Percentiles rank a stretch among this genome's conserved stretches.
phyloP scores from a whole-genome alignment of 2,888 invertebrate genomes.

The Spodoptera exigua region DNA sequence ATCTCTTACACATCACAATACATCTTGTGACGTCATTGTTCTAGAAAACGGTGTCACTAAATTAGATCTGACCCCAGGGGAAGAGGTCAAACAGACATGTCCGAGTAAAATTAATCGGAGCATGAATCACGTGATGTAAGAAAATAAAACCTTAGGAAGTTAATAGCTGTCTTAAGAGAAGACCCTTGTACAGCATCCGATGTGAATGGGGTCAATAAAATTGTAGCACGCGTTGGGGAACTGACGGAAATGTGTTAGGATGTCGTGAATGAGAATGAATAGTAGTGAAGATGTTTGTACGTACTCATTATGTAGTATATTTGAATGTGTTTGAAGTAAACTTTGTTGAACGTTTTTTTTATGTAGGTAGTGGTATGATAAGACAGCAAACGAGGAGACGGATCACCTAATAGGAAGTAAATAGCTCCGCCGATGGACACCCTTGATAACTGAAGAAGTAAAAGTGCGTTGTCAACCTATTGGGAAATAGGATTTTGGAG shows the following conservation, averaged over 20 bases:
- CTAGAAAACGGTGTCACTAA: slow-evolving; percentile 18
- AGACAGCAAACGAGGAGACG: too few relatives aligned
- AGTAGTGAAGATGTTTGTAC: slow-evolving; percentile 6
- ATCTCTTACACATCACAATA: not conserved
- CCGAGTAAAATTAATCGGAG: slow-evolving; percentile 50
- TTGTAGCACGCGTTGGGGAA: slow-evolving; percentile 33
- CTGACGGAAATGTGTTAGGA: slow-evolving; percentile 14
- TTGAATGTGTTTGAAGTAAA: too few relatives aligned
- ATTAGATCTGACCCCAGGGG: slow-evolving; percentile 17
- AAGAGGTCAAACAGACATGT: slow-evolving; percentile 39
- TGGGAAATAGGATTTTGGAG: too few relatives aligned
- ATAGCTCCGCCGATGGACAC: too few relatives aligned
- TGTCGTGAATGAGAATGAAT: slow-evolving; percentile 7
- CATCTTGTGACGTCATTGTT: slow-evolving; percentile 15
- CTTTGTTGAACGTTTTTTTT: too few relatives aligned
- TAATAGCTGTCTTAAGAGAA: slow-evolving; percentile 59
- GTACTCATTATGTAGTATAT: too few relatives aligned
- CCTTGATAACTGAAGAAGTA: too few relatives aligned
- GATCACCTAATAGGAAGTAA: too few relatives aligned
- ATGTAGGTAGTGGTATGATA: too few relatives aligned
- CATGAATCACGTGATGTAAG: slow-evolving; percentile 56
- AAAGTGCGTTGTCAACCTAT: too few relatives aligned
- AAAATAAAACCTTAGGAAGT: slow-evolving; percentile 53
- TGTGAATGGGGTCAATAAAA: slow-evolving; percentile 52
- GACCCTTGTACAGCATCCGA: slow-evolving; percentile 35